A percentile compares a stretch with the other conserved stretches of the same genome.
phyloP scores from a whole-genome alignment of 2,888 invertebrate genomes.

The Diloba caeruleocephala region DNA sequence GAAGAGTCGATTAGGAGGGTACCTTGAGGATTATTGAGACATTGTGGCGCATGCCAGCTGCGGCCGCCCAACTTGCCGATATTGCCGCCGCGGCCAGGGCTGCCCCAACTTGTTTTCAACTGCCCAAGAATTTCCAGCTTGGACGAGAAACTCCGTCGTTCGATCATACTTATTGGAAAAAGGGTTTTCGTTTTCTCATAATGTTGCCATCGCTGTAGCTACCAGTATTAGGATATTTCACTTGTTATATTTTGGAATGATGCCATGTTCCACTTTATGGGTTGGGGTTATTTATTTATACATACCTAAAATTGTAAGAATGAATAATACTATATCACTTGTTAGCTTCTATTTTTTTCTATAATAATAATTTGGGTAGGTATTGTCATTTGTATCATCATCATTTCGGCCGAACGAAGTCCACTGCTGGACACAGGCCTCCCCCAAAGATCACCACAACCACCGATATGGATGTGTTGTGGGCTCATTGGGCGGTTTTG shows the following conservation, averaged over 20 bases:
- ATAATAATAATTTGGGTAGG: conserved; percentile 36
- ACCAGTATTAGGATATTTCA: conserved; percentile 67
- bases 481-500: too few relatives aligned
- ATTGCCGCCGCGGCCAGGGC: conserved; percentile 78
- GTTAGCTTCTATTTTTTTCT: conserved; percentile 35
- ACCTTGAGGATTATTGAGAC: conserved; percentile 88
- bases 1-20: conserved; percentile 88
- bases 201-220: conserved; percentile 64
- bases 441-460: too few relatives aligned
- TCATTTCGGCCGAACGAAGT: too few relatives aligned
- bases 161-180: conserved; percentile 82
- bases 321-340: conserved; percentile 42
- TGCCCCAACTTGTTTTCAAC: conserved; percentile 84
- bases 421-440: too few relatives aligned
- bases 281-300: conserved; percentile 62
- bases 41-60: conserved; percentile 84
- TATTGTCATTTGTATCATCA: too few relatives aligned
- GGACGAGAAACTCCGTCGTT: conserved; percentile 78
- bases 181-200: conserved; percentile 67
- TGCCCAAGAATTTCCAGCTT: conserved; percentile 79
- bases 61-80: conserved; percentile 82
- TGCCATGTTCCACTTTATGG: conserved; percentile 68
- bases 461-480: too few relatives aligned
- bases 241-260: conserved; percentile 69
- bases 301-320: conserved; percentile 45